These are phyloP conservation scores for Caretta caretta DNA, from an alignment of 2,113 vertebrate genomes.

Conservation along the genomic window DNA sequence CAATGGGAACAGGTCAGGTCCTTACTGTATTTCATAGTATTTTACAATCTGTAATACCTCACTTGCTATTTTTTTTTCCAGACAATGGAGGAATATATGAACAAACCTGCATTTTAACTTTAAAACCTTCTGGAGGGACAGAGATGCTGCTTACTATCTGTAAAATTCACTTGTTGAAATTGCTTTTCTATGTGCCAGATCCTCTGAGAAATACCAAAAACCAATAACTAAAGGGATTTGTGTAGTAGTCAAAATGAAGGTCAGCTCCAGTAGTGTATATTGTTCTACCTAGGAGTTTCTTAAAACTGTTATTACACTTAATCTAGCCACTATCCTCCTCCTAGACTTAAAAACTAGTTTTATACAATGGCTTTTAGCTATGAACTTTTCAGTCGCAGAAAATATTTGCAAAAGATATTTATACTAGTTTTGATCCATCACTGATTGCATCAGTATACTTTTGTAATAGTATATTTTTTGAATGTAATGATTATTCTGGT, in stretches of 20 bases:
- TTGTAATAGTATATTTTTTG: constrained; percentile 71
- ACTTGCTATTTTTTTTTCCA: constrained; percentile 62
- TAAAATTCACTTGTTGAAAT: constrained; percentile 23
- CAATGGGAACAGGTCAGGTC: not conserved
- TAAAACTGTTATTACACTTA: constrained; percentile 36
- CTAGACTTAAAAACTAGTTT: constrained; percentile 49
- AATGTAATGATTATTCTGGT: constrained; percentile 63
- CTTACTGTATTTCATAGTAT: not conserved
- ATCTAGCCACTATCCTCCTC: constrained; percentile 23
- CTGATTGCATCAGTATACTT: constrained; percentile 61
- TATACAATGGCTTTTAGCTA: constrained; percentile 49
- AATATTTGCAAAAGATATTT: constrained; percentile 57
- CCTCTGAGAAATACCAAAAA: constrained; percentile 62
- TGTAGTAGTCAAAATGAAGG: constrained; percentile 73
- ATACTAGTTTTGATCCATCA: constrained; percentile 54
- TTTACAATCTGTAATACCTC: not conserved
- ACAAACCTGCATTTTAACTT: constrained; percentile 88
- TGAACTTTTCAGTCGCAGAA: constrained; percentile 35
- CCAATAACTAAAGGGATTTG: constrained; percentile 52
- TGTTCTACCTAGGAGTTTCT: constrained; percentile 43
- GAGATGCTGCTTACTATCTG: not conserved
- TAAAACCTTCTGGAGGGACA: constrained; percentile 32
- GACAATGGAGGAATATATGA: constrained; percentile 97
- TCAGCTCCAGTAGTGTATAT: constrained; percentile 65
- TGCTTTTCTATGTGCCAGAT: constrained; percentile 44